Conservation (phyloP, 1,140 invertebrate genomes). For the Diplogasteroides magnus region DNA sequence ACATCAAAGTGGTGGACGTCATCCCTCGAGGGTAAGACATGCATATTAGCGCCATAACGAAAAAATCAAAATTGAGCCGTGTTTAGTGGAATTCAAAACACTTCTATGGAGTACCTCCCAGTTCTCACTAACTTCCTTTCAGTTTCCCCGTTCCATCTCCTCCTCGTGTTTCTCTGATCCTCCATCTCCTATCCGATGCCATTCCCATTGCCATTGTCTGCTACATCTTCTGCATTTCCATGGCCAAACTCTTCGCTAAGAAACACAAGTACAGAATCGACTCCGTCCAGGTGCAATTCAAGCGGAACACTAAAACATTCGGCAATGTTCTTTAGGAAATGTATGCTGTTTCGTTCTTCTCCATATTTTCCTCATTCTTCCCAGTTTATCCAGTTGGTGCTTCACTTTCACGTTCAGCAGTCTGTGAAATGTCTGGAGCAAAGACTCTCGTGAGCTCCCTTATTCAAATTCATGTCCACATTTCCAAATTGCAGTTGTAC, state of each 20-base stretch:
- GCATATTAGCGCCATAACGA: neutral
- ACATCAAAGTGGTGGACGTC: slow-evolving; percentile 58
- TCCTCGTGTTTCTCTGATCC: slow-evolving; percentile 52
- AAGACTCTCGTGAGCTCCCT: slow-evolving; percentile 33
- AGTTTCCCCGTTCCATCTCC: slow-evolving; percentile 56
- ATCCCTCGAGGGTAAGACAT: slow-evolving; percentile 59
- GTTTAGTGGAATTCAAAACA: neutral
- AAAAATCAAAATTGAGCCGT: no score
- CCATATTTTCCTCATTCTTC: slow-evolving; percentile 60
- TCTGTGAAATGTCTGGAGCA: slow-evolving; percentile 52
- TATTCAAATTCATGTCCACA: slow-evolving; percentile 10
- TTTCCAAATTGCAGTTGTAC: slow-evolving; percentile 32
- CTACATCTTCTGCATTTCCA: slow-evolving; percentile 63
- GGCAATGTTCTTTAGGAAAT: slow-evolving; percentile 55
- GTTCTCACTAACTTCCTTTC: slow-evolving; percentile 17
- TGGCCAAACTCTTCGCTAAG: slow-evolving; percentile 63
- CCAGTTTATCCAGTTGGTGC: slow-evolving; percentile 61
- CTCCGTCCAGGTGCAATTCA: slow-evolving; percentile 60
- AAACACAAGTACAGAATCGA: slow-evolving; percentile 63
- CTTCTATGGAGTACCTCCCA: neutral
- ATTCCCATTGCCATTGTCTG: slow-evolving; percentile 61
- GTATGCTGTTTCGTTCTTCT: slow-evolving; percentile 61
- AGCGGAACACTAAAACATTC: neutral
- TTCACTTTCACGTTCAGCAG: slow-evolving; percentile 56
- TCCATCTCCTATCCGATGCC: slow-evolving; percentile 47